Conservation (phyloP, 2,888 invertebrate species). For the Nomada fucata region DNA sequence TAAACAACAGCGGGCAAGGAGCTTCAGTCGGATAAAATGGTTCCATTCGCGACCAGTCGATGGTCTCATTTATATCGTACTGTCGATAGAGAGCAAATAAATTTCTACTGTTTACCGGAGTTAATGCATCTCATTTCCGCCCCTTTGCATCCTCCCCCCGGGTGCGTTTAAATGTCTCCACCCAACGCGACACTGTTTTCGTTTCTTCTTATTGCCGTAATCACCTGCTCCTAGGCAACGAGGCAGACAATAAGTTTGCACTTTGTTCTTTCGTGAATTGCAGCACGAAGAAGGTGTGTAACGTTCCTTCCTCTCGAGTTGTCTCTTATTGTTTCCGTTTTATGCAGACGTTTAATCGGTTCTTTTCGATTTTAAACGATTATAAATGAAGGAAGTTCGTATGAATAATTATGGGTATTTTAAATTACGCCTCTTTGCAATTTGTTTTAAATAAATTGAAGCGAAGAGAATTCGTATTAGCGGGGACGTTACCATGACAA, state of each 20-base stretch:
- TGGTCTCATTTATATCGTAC: constrained; percentile 76
- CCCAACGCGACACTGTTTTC: background rate
- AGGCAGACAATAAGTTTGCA: background rate
- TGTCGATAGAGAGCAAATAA: constrained; percentile 81
- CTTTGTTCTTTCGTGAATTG: background rate
- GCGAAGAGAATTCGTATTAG: too few relatives aligned
- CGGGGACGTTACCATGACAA: background rate
- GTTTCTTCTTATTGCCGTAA: background rate
- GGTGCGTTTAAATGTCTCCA: background rate
- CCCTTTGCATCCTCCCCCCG: constrained; percentile 8
- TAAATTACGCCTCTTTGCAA: too few relatives aligned
- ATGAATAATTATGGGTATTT: too few relatives aligned
- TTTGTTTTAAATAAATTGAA: too few relatives aligned
- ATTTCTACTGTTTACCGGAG: constrained; percentile 71
- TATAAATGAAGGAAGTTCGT: too few relatives aligned
- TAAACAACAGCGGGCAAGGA: constrained; percentile 13
- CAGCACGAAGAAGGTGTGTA: too few relatives aligned
- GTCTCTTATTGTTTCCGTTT: too few relatives aligned
- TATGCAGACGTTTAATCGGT: too few relatives aligned
- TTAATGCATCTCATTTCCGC: constrained; percentile 71
- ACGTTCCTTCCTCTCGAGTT: too few relatives aligned
- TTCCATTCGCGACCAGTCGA: constrained; percentile 46
- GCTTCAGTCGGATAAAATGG: constrained; percentile 36
- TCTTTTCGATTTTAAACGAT: too few relatives aligned
- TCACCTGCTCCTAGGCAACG: background rate